phyloP scores from a whole-genome alignment of 2,888 invertebrate species.

The Andrena praecox region DNA sequence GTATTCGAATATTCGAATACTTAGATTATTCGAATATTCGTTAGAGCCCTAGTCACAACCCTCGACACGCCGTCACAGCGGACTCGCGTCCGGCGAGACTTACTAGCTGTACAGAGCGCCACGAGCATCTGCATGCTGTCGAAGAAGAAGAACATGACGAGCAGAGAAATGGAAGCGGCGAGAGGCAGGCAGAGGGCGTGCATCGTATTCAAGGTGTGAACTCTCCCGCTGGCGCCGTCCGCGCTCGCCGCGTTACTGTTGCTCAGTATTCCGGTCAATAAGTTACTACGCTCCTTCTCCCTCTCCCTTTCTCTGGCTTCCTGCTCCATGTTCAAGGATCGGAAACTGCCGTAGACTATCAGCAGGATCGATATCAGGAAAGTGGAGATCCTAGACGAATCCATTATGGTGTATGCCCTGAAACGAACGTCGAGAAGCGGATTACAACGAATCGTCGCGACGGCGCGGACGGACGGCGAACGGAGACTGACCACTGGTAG shows the following conservation, averaged over 20 bases:
- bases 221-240: constrained; percentile 83
- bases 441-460: not conserved
- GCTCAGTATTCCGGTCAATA: constrained; percentile 87
- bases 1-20: no score
- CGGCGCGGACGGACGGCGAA: not conserved
- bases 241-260: constrained; percentile 81
- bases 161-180: constrained; percentile 97
- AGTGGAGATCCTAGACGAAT: constrained; percentile 98
- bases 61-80: no score
- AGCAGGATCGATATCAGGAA: constrained; percentile 98
- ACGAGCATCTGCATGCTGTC: constrained; percentile 99
- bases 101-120: constrained; percentile 98
- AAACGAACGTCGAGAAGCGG: constrained; percentile 27
- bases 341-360: constrained; percentile 98
- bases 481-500: constrained; percentile 85
- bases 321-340: constrained; percentile 98
- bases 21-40: no score
- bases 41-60: no score
- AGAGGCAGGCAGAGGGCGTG: constrained; percentile 98
- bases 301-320: constrained; percentile 94
- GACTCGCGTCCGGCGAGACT: constrained; percentile 84
- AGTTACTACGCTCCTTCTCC: constrained; percentile 90
- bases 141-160: constrained; percentile 99
- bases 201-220: constrained; percentile 98
- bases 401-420: constrained; percentile 98